phyloP scores from a whole-genome alignment of 2,888 invertebrate species.

The Monopis laevigella region DNA sequence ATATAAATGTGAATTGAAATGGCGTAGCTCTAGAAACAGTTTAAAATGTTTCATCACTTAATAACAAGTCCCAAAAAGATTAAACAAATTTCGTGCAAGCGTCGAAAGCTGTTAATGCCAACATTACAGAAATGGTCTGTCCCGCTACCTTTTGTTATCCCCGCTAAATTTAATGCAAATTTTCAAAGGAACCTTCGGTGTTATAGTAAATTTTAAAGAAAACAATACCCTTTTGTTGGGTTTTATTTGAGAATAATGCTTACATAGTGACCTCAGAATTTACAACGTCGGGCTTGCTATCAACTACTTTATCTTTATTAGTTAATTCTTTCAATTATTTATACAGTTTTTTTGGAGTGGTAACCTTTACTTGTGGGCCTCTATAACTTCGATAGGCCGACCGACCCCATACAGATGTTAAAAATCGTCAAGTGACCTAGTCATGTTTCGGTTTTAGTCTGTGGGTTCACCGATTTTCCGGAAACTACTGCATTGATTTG shows the following conservation, averaged over 20 bases:
- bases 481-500: no score
- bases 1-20: no score
- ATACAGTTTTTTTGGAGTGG: background rate
- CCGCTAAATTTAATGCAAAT: constrained; percentile 23
- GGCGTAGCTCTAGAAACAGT: background rate
- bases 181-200: constrained; percentile 20
- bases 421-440: no score
- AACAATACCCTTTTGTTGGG: constrained; percentile 26
- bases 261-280: constrained; percentile 16
- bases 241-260: constrained; percentile 26
- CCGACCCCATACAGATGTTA: no score
- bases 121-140: constrained; percentile 9
- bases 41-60: constrained; percentile 7
- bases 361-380: background rate
- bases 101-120: constrained; percentile 9
- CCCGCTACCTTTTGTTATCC: constrained; percentile 23
- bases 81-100: constrained; percentile 6
- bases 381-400: background rate
- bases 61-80: constrained; percentile 10
- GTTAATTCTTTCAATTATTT: background rate
- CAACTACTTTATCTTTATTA: background rate
- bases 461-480: no score
- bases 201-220: constrained; percentile 28
- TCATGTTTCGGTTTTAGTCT: no score
- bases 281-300: background rate